Base-by-base conservation (phyloP, 1,140 invertebrate species). In the Drosophila aff. region DNA sequence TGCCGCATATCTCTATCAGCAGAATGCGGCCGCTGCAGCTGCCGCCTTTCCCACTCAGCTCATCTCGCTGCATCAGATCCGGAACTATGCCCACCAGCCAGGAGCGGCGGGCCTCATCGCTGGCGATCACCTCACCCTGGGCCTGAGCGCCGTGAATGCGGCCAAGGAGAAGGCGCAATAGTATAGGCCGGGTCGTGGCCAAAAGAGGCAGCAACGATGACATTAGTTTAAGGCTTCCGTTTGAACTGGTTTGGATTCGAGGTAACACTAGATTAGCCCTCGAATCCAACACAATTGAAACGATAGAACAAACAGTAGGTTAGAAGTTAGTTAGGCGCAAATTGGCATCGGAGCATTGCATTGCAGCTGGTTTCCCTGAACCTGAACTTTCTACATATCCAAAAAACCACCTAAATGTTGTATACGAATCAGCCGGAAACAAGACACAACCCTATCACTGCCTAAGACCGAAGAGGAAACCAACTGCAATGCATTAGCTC, bases 31-130 rank as follows among this genome's bases (percentile, higher is more conserved):
- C 10, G 94, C 96, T 15, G 83, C 94, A 75, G 82, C 92, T 72
- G 89, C 91, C 5, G 75, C 75, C 67, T 98, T 98, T 93, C 98
- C 98, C 53, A 99, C 98, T 93, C 98, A 99, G 93, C 95, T 99
- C 82, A 98, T 99, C 87, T 98, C 98, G 74, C 94, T 99, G 60
- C 98, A 99, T 93, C 98, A 99, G 94, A 99, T 99, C 85, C 95
- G 98, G 86, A 99, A 99, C 93, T 99, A 99, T 94, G 97, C 98
- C 71, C 97, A 98, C 93, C 97, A 98, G 92, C 97, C 97, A 8
- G 85, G 92, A 21, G 81, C 93, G 93, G 66, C 93, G 93, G 94
- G 94, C 8, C 78, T 92, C 31, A 77, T 93, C 50, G 72, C 90
- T 40, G 68, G 91, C 74, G 92, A 93, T 79, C 92, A 93, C 77